A percentile compares a stretch with the other conserved stretches of the same genome.
These are phyloP conservation scores for Orbicella faveolata DNA, from an alignment of 64 coral and sea anemone species.

Conservation along the genomic window DNA sequence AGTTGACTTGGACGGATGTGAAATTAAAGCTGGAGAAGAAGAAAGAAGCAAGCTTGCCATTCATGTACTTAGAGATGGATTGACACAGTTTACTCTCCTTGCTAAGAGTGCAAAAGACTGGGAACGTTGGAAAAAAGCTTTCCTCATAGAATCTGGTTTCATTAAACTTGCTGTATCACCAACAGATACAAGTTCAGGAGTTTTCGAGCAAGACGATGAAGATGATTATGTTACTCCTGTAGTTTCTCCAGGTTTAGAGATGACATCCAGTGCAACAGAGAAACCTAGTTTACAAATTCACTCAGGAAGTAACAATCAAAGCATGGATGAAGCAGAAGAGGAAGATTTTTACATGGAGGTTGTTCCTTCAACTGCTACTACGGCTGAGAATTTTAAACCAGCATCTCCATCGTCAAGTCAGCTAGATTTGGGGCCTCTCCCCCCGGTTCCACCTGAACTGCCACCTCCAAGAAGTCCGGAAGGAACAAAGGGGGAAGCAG, in stretches of 20 bases:
- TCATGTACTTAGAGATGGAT: constrained; percentile 72
- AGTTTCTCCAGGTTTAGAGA: constrained; percentile 58
- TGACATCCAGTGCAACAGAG: not conserved
- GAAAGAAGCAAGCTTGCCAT: constrained; percentile 74
- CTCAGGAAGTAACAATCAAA: not conserved
- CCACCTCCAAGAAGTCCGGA: constrained; percentile 30
- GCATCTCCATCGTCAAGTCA: constrained; percentile 9
- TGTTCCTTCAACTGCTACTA: not conserved
- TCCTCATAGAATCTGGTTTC: constrained; percentile 80
- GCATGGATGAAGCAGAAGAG: not conserved
- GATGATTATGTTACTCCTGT: constrained; percentile 77
- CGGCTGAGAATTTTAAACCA: not conserved
- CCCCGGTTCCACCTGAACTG: constrained; percentile 47
- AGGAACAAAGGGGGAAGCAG: constrained; percentile 8
- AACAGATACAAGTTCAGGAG: constrained; percentile 65
- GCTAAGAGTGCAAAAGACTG: constrained; percentile 76
- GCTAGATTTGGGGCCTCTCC: constrained; percentile 35
- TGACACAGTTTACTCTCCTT: constrained; percentile 60
- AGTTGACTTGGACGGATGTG: constrained; percentile 69
- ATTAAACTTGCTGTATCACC: constrained; percentile 65
- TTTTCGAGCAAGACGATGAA: constrained; percentile 84
- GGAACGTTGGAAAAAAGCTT: constrained; percentile 84
- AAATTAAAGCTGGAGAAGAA: constrained; percentile 66
- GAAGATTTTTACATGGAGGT: constrained; percentile 74
- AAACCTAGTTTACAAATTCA: not conserved